A percentile compares a stretch with the other conserved stretches of the same genome.
Conservation (phyloP, 2,113 vertebrate genomes). For the Esox niger region DNA sequence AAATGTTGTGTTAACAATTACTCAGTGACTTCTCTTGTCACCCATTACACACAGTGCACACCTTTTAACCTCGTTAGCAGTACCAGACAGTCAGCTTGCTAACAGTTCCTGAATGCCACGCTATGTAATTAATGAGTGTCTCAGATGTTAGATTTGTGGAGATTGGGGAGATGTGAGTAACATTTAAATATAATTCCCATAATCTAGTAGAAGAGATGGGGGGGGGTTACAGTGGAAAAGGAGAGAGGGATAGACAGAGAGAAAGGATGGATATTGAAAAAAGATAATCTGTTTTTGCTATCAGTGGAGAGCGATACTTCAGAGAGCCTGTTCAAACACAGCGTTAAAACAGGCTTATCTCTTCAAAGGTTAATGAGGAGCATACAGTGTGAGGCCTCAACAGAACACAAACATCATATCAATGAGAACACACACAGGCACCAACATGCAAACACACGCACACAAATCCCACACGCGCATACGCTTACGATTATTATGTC, state of each 20-base stretch:
- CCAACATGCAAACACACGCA: neutral
- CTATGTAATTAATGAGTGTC: constrained; percentile 69
- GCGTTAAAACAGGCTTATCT: constrained; percentile 78
- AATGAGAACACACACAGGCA: constrained; percentile 26
- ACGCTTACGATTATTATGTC: no score
- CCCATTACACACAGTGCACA: constrained; percentile 73
- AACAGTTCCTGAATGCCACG: constrained; percentile 58
- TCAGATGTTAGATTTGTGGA: constrained; percentile 71
- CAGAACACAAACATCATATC: constrained; percentile 32
- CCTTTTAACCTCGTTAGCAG: constrained; percentile 77
- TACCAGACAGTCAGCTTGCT: constrained; percentile 46
- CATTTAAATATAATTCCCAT: constrained; percentile 72
- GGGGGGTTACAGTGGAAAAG: neutral
- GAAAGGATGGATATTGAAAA: neutral
- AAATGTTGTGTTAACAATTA: constrained; percentile 78
- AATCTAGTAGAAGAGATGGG: constrained; percentile 50
- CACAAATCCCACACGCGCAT: no score
- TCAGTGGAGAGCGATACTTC: constrained; percentile 65
- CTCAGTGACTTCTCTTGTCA: constrained; percentile 71
- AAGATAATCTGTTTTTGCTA: constrained; percentile 19
- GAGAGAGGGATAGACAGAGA: no score
- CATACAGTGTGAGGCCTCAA: constrained; percentile 41
- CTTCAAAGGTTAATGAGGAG: constrained; percentile 78
- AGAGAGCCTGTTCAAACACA: constrained; percentile 71
- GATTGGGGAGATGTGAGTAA: constrained; percentile 66